Percentiles rank a stretch among this genome's conserved stretches.
These are phyloP conservation scores for Cricetomys ansorgei DNA, from an alignment of 2,113 vertebrate genomes.

Conservation along the genomic window DNA sequence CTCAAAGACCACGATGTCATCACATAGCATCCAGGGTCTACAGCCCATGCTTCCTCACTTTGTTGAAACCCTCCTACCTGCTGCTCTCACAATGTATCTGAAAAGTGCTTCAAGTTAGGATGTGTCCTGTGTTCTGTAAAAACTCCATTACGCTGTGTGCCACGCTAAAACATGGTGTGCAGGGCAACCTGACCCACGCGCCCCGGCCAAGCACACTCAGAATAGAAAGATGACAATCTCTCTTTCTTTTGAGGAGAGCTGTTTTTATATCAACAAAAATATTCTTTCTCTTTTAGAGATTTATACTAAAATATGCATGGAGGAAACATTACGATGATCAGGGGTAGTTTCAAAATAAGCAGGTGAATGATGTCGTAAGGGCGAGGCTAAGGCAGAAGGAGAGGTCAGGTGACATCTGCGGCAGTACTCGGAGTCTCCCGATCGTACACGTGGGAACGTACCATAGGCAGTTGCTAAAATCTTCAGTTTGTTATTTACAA, in stretches of 20 bases:
- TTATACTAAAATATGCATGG: too few relatives aligned
- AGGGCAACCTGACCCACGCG: neutral
- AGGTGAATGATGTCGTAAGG: too few relatives aligned
- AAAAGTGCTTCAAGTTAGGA: neutral
- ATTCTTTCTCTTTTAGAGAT: neutral
- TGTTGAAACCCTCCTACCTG: neutral
- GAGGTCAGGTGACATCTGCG: rapidly evolving
- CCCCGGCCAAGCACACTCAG: neutral
- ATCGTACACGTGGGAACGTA: neutral
- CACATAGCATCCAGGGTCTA: neutral
- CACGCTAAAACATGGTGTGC: neutral
- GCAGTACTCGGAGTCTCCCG: rapidly evolving
- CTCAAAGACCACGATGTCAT: neutral
- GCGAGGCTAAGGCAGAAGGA: neutral
- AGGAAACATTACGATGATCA: neutral
- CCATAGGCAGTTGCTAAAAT: neutral
- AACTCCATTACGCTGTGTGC: neutral
- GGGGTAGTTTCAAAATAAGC: neutral
- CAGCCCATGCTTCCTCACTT: neutral
- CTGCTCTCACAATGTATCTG: neutral
- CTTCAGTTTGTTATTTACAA: neutral
- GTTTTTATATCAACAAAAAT: neutral
- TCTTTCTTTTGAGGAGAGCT: neutral
- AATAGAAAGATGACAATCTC: too few relatives aligned
- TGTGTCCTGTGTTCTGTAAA: neutral